Evolutionary conservation across 2,113 vertebrate species (phyloP), one percentile per base, ranked within the genome.

Genomic region (Plecotus auritus): DNA sequence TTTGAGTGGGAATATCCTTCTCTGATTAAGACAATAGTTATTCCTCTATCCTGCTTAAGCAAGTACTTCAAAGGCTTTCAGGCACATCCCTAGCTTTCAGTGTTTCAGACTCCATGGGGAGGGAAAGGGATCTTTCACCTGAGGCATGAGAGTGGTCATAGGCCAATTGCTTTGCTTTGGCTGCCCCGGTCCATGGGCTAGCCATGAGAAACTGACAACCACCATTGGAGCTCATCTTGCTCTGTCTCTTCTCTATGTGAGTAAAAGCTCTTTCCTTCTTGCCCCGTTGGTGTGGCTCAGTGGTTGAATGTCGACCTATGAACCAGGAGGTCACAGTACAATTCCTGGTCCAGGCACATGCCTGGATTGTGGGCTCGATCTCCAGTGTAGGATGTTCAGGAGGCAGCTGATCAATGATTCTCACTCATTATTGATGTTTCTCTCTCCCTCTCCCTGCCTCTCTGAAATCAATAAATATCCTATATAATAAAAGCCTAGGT

Each of bases 111-210:
- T 64, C 12, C 20, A 42, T 20, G 4, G 9, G 28, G 2, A 49
- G 28, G 16, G 7, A 83, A 30, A 37, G 4, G 2, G 4, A 0
- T 66, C 8, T 7, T 86, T 78, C 28, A 45, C 35, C 69, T 28
- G 70, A 2, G 28, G 13, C 35, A 37, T 20, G 37, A 69, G 8
- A 22, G 22, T 18, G 1, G 7, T n/a, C 13, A 26, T 64, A 83
- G 22, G 8, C 14, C 78, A 76, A 23, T 23, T 49, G 16, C 16
- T 32, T n/a, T 84, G 3, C 26, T 12, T 28, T 35, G 13, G 37
- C 18, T 69, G 1, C 5, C 11, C 7, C 1, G 14, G 14, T 20
- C 5, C 49, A 69, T 1, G 1, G 4, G 1, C 5, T 81, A 64
- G 4, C 8, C 5, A 18, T 37, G 35, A 84, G 30, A 49, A 16